Base-by-base conservation (phyloP, 1,140 invertebrate genomes). In the Apis florea region DNA sequence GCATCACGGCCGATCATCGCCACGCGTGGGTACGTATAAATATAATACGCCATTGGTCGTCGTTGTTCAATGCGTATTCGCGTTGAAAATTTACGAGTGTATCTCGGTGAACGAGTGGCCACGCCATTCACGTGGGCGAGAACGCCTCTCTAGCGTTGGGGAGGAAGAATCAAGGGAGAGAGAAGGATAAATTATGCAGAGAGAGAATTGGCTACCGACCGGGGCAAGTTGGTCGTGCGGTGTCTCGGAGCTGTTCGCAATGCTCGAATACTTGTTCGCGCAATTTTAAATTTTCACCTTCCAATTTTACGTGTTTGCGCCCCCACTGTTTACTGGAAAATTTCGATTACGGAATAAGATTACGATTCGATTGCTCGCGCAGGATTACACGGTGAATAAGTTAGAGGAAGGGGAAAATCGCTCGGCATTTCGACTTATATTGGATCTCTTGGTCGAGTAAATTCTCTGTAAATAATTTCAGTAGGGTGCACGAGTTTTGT, bases 101-200 rank as follows among this genome's bases (percentile, higher is more conserved):
- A 61, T 67, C 66, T 58, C 71, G 53, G 53, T 58, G 71, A 80
- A 74, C 78, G 61, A 80, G 70, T 51, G 1, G 19, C 12, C 1
- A 53, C 31, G 56, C 49, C 11, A 58, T 19, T 40, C 17, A 9
- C 4, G 19, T n/a, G n/a, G n/a, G 2, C 11, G 21, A 6, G 6
- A 40, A 40, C 31, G 31, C 6, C 31, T 40, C 31, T 40, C 31
- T 31, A 2, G 0, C 31, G 31, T 40, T 3, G 4, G 31, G 31
- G 5, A 40, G 61, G 10, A 64, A 74, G 78, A 67, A 80, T 74
- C 53, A 13, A 19, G n/a, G 24, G 3, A 19, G 31, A n/a, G 40
- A 31, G 53, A 2, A 68, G 73, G 58, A 85, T 85, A 82, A 85
- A 81, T 85, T 85, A 85, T 85, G 84, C 74, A 63, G 63, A 85